Evolutionary conservation across 2,113 vertebrate species (phyloP).

Genomic region (Eudyptes chrysolophus): DNA sequence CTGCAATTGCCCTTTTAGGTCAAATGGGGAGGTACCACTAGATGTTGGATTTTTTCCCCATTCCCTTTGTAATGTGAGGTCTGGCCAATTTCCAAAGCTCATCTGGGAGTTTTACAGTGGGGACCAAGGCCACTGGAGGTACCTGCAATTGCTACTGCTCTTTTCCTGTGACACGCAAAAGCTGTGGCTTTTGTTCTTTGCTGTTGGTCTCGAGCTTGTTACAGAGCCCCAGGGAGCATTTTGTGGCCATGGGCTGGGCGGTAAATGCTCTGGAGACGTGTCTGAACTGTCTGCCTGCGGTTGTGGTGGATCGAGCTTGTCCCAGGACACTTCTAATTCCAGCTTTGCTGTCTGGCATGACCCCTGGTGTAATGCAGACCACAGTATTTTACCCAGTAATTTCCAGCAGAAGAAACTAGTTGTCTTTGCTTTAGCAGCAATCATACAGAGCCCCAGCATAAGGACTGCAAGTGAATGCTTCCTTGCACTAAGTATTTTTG

Average conservation of each 20-base stretch:
- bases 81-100: background rate
- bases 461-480: background rate
- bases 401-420: background rate
- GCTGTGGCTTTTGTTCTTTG: conserved; percentile 21
- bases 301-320: background rate
- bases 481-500: background rate
- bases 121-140: background rate
- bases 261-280: background rate
- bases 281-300: background rate
- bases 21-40: background rate
- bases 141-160: background rate
- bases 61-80: conserved; percentile 16
- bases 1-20: background rate
- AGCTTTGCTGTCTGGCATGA: background rate
- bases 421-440: background rate
- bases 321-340: background rate
- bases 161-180: background rate
- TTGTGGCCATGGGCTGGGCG: background rate
- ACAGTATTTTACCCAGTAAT: background rate
- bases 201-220: background rate
- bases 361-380: background rate
- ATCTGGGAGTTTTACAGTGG: background rate
- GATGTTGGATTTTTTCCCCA: background rate
- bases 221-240: background rate
- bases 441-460: background rate